A percentile compares a stretch with the other conserved stretches of the same genome.
Evolutionary conservation across 1,140 invertebrate genomes (phyloP).

Genomic region (Bombus balteatus): DNA sequence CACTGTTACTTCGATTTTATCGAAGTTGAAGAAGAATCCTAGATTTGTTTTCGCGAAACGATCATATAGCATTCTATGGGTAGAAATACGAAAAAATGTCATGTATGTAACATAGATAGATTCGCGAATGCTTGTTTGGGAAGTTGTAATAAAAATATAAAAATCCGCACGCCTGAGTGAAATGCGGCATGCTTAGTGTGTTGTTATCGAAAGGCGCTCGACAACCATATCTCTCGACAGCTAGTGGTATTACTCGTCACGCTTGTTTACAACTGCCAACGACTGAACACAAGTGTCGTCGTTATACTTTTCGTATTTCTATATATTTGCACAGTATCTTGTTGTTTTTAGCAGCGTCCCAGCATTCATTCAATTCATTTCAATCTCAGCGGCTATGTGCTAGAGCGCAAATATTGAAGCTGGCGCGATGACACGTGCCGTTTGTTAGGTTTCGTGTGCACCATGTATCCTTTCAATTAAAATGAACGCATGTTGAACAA

Average conservation of each 20-base stretch:
- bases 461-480: conserved; percentile 45
- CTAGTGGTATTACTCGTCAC: not conserved
- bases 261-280: conserved; percentile 11
- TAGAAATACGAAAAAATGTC: not conserved
- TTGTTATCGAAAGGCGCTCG: not conserved
- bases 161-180: not conserved
- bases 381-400: conserved; percentile 25
- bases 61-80: no score
- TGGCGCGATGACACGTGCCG: conserved; percentile 39
- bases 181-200: not conserved
- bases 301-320: not conserved
- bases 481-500: conserved; percentile 26
- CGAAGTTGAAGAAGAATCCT: no score
- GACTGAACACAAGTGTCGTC: not conserved
- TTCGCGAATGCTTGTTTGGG: not conserved
- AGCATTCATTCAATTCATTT: conserved; percentile 9
- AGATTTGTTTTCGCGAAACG: no score
- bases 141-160: not conserved
- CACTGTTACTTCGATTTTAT: no score
- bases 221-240: not conserved
- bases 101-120: not conserved
- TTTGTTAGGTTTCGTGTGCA: conserved; percentile 41
- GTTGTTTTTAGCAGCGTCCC: conserved; percentile 11
- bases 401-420: conserved; percentile 41
- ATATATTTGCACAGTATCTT: conserved; percentile 15